Base-by-base conservation (phyloP, 2,888 invertebrate species). In the Chymomyza amoena region DNA sequence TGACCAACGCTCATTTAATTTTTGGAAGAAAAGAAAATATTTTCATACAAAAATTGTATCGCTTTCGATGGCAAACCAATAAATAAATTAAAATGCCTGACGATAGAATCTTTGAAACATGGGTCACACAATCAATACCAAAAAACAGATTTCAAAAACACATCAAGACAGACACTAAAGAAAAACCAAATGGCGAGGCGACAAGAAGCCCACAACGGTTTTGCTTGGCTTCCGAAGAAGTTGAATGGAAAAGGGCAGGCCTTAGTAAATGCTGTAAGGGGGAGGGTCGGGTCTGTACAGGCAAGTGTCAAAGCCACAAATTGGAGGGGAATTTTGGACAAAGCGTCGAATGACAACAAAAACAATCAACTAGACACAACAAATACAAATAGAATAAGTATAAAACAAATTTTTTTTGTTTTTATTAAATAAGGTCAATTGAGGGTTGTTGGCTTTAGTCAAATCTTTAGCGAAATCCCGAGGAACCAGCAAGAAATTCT, bases 221-320 rank as follows among this genome's bases (percentile, higher is more conserved):
- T 84, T 84, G 72, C 84, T 86, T 88, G 84, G 84, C 88, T 84
- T 84, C 84, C 87, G 87, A 81, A 77, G 75, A 84, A 77, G 86
- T 87, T 88, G 84, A 88, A 79, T 84, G 87, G 77, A 75, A 84
- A 45, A 45, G 39, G 39, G 6, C 10, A 13, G 13, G 39, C 39
- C 39, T 4, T 13, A 45, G 13, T 75, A 84, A 80, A 87, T 81
- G 39, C 39, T 25, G 25, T 2, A 0, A 0, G 39, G 13, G 0
- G 39, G 39, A 4, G 13, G 39, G 4, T 0, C 3, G 32, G 32
- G 6, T 7, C 32, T 28, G 25, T 32, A 6, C n/a, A 6, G 25
- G 25, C 32, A 6, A 32, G 25, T 28, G 16, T 28, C 57, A 28
- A 20, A n/a, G 57, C 20, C 57, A 57, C 18, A 57, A 70, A n/a